Percentiles rank a stretch among this genome's conserved stretches.
Evolutionary conservation across 2,113 vertebrate genomes (phyloP).

Genomic region (Odontesthes bonariensis): DNA sequence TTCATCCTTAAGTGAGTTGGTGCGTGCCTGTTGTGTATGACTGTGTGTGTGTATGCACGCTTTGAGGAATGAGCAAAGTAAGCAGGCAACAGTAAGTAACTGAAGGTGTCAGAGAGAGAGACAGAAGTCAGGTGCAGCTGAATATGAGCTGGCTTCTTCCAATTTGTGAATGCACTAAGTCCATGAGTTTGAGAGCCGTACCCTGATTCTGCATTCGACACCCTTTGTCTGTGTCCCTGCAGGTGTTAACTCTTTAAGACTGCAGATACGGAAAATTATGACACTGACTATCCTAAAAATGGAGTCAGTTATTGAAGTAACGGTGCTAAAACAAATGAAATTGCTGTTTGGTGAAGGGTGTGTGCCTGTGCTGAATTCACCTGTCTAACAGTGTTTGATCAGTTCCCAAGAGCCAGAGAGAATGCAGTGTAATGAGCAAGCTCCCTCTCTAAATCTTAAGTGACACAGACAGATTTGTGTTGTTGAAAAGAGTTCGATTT

Average conservation of each 20-base stretch:
- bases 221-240: conserved; percentile 20
- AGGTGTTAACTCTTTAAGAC: background rate
- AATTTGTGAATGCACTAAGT: conserved; percentile 28
- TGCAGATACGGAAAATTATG: background rate
- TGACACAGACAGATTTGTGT: conserved; percentile 54
- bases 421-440: conserved; percentile 47
- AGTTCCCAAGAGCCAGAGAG: conserved; percentile 34
- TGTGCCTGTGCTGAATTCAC: conserved; percentile 12
- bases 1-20: background rate
- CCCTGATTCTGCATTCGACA: conserved; percentile 30
- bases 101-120: conserved; percentile 34
- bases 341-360: conserved; percentile 2
- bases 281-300: background rate
- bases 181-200: conserved; percentile 26
- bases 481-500: conserved; percentile 58
- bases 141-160: conserved; percentile 49
- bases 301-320: background rate
- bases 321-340: background rate
- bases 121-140: conserved; percentile 44
- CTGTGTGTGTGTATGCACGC: background rate
- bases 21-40: background rate
- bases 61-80: background rate
- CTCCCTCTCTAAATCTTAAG: conserved; percentile 41
- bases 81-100: conserved; percentile 23
- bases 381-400: conserved; percentile 25